Percentiles rank a stretch among this genome's conserved stretches.
Evolutionary conservation across 2,113 vertebrate species (phyloP).

Genomic region (Chaetodon trifascialis): DNA sequence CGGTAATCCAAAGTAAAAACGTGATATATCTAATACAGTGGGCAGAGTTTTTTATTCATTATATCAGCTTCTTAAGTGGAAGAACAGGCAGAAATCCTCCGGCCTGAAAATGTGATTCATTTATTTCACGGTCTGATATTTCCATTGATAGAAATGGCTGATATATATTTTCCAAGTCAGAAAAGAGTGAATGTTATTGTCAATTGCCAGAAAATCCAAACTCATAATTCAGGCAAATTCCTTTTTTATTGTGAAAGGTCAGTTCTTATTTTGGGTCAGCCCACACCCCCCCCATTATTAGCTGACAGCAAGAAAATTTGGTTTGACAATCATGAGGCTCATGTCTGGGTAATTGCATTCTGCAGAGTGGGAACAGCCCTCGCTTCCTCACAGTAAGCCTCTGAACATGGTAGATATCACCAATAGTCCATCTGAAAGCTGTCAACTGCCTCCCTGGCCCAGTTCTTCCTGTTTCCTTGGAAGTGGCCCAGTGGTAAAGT

Average conservation of each 20-base stretch:
- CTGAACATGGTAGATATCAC: slow-evolving; percentile 71
- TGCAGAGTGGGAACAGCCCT: slow-evolving; percentile 65
- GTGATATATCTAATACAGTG: slow-evolving; percentile 41
- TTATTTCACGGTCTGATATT: slow-evolving; percentile 61
- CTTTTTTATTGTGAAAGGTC: slow-evolving; percentile 38
- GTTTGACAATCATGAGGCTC: slow-evolving; percentile 71
- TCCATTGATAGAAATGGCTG: slow-evolving; percentile 57
- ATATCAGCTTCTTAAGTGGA: slow-evolving; percentile 58
- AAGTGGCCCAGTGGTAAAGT: slow-evolving; percentile 74
- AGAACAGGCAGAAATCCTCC: slow-evolving; percentile 53
- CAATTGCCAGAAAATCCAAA: slow-evolving; percentile 49
- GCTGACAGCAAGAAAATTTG: slow-evolving; percentile 57
- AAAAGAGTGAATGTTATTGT: slow-evolving; percentile 42
- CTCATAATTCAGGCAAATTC: slow-evolving; percentile 56
- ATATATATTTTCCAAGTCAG: slow-evolving; percentile 35
- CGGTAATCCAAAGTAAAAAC: slow-evolving; percentile 51
- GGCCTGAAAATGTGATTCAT: slow-evolving; percentile 54
- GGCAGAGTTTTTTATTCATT: slow-evolving; percentile 51
- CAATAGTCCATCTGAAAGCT: slow-evolving; percentile 77
- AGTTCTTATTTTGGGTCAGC: slow-evolving; percentile 19
- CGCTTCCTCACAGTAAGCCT: slow-evolving; percentile 64
- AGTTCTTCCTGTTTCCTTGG: slow-evolving; percentile 79
- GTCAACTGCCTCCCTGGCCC: slow-evolving; percentile 69
- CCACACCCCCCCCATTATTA: slow-evolving; percentile 11
- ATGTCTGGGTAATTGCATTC: slow-evolving; percentile 64